Evolutionary conservation across 2,113 vertebrate species (phyloP).

Genomic region (Telmatochromis sp.): DNA sequence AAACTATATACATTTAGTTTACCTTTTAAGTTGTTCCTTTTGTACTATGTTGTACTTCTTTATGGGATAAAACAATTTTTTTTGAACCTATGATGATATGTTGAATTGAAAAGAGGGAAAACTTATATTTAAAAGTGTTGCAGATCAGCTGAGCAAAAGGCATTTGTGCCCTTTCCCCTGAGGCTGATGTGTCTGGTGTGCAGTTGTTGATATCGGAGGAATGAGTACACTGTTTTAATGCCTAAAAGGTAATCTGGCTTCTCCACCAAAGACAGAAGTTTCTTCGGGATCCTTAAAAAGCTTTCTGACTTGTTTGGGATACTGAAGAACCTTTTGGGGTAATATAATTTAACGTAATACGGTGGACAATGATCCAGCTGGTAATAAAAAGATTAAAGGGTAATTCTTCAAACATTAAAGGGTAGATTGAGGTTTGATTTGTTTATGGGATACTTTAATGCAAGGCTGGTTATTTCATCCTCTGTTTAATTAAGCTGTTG

Average conservation of each 20-base stretch:
- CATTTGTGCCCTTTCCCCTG: constrained; percentile 1
- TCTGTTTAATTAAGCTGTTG: not conserved
- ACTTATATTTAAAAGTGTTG: not conserved
- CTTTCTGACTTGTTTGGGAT: not conserved
- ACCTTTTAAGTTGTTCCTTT: not conserved
- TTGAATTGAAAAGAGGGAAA: not conserved
- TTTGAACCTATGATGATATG: not conserved
- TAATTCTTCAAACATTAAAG: not conserved
- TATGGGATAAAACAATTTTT: not conserved
- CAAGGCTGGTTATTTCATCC: not conserved
- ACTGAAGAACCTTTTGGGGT: not conserved
- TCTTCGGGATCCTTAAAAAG: not conserved
- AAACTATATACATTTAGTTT: not conserved
- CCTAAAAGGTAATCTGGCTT: not conserved
- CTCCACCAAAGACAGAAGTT: not conserved
- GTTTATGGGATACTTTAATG: not conserved
- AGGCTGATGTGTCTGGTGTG: not conserved
- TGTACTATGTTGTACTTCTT: not conserved
- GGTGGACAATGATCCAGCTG: not conserved
- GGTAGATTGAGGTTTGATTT: not conserved
- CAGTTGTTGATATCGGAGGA: not conserved
- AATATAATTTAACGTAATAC: not conserved
- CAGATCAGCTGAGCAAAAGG: constrained; percentile 7
- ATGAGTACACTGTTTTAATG: not conserved
- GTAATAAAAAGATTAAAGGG: constrained; percentile 9